Evolutionary conservation across 2,888 invertebrate species (phyloP).

Genomic region (Masnerella sp.): DNA sequence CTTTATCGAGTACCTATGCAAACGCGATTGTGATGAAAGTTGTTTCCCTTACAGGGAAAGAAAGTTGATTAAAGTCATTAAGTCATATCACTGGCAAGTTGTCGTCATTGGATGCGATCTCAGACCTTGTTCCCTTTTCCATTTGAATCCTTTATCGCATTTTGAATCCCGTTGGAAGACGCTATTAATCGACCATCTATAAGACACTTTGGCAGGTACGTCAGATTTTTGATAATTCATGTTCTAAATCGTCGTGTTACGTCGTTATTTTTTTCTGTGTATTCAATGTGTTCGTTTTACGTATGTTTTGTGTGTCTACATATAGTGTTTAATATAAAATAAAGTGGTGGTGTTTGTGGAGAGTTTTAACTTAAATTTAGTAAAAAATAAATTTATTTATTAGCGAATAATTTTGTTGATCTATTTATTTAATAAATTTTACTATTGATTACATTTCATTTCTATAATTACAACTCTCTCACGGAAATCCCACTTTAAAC

Average conservation of each 20-base stretch:
- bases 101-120: conserved; percentile 60
- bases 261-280: background rate
- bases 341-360: too few relatives aligned
- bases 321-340: background rate
- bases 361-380: too few relatives aligned
- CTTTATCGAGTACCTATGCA: conserved; percentile 64
- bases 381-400: too few relatives aligned
- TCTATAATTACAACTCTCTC: too few relatives aligned
- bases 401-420: too few relatives aligned
- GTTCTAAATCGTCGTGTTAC: background rate
- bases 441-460: too few relatives aligned
- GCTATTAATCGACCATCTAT: too few relatives aligned
- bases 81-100: conserved; percentile 63
- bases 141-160: background rate
- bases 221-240: conserved; percentile 18
- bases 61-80: conserved; percentile 67
- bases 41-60: conserved; percentile 63
- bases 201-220: conserved; percentile 30
- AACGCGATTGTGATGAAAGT: conserved; percentile 70
- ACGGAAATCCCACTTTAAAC: too few relatives aligned
- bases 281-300: background rate
- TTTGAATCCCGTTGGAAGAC: too few relatives aligned
- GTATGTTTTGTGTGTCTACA: background rate
- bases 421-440: too few relatives aligned
- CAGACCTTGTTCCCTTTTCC: conserved; percentile 21